Conservation (phyloP, 2,797 vertebrate species). For the Botia kubotai region DNA sequence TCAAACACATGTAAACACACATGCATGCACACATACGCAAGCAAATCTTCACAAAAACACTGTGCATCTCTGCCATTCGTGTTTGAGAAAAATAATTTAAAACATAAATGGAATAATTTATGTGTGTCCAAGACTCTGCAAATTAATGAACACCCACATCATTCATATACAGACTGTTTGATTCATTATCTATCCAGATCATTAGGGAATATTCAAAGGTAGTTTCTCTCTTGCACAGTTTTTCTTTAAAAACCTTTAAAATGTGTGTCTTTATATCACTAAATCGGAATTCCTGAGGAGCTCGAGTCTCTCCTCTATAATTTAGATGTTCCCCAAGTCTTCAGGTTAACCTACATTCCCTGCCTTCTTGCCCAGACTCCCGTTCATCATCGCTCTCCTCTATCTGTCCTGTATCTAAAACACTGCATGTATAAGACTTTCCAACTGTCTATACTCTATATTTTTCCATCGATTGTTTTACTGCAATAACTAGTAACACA, state of each 20-base stretch:
- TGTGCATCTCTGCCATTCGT: background rate
- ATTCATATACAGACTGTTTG: background rate
- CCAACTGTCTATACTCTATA: slow-evolving; percentile 39
- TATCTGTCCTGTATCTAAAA: slow-evolving; percentile 24
- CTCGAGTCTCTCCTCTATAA: slow-evolving; percentile 74
- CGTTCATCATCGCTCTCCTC: slow-evolving; percentile 42
- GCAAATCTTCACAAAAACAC: background rate
- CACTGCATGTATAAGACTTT: slow-evolving; percentile 35
- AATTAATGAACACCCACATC: background rate
- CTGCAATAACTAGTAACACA: slow-evolving; percentile 17
- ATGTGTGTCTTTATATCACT: slow-evolving; percentile 46
- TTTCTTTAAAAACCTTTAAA: slow-evolving; percentile 29
- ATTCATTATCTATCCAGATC: background rate
- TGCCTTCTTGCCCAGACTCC: slow-evolving; percentile 39
- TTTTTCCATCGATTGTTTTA: slow-evolving; percentile 31
- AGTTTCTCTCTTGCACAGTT: slow-evolving; percentile 42
- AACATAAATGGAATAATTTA: too few relatives aligned
- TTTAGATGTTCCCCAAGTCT: slow-evolving; percentile 70
- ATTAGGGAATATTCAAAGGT: background rate
- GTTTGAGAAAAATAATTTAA: background rate
- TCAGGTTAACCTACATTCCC: slow-evolving; percentile 62
- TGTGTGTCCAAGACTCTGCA: background rate
- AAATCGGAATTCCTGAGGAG: slow-evolving; percentile 55
- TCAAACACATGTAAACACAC: background rate
- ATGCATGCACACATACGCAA: background rate